Conservation (phyloP, 2,888 invertebrate genomes). For the Cosmorhoe ocellata region DNA sequence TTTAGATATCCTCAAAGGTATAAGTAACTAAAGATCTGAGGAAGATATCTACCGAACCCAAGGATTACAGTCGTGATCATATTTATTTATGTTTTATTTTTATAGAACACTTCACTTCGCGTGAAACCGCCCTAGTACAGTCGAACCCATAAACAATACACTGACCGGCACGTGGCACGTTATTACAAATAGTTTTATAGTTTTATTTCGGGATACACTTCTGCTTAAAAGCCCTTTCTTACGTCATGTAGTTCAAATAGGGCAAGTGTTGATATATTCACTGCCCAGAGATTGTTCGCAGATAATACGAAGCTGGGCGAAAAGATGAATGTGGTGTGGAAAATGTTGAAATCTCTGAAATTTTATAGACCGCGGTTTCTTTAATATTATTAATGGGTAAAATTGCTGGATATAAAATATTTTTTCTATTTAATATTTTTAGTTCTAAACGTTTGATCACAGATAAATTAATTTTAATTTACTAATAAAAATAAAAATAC, state of each 20-base stretch:
- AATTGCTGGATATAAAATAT: no score
- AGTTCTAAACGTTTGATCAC: no score
- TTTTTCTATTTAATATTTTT: no score
- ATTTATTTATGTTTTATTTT: no score
- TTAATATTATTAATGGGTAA: not conserved
- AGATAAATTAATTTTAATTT: no score
- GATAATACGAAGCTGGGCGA: not conserved
- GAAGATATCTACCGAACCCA: no score
- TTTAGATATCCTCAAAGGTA: no score
- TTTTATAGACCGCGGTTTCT: not conserved
- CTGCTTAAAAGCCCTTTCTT: conserved; percentile 28
- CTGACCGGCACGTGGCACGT: conserved; percentile 31
- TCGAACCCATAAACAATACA: conserved; percentile 30
- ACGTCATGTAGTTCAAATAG: conserved; percentile 12
- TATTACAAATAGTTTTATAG: conserved; percentile 34
- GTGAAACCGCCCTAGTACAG: conserved; percentile 20
- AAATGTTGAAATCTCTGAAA: conserved; percentile 1
- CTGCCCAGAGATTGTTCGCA: not conserved
- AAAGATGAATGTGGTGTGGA: conserved; percentile 5
- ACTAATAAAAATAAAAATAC: no score
- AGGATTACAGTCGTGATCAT: no score
- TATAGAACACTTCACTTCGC: conserved; percentile 17
- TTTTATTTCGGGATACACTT: conserved; percentile 31
- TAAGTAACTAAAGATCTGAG: no score
- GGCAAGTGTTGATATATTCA: conserved; percentile 18